Evolutionary conservation across 2,113 vertebrate genomes (phyloP).

Genomic region (Oncorhynchus clarkii): DNA sequence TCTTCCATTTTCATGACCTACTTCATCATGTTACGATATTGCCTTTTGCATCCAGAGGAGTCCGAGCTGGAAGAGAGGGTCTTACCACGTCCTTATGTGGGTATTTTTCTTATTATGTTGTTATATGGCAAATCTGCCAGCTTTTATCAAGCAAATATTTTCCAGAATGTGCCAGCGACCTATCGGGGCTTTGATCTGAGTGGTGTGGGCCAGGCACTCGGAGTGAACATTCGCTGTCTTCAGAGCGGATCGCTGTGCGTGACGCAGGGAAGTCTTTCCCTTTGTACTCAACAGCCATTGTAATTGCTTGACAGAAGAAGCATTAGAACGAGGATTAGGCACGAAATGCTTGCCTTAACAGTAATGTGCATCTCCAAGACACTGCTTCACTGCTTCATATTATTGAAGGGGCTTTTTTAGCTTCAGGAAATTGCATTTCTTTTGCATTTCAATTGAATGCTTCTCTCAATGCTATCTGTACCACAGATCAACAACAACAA

Average conservation of each 20-base stretch:
- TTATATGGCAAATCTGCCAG: constrained; percentile 53
- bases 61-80: constrained; percentile 37
- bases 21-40: constrained; percentile 46
- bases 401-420: constrained; percentile 45
- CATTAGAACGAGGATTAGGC: constrained; percentile 60
- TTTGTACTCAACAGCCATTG: constrained; percentile 59
- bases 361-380: constrained; percentile 21
- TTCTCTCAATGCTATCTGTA: not conserved
- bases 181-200: constrained; percentile 65
- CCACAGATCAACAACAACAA: not conserved
- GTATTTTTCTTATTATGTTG: constrained; percentile 51
- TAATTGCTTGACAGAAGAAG: constrained; percentile 68
- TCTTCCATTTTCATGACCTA: constrained; percentile 38
- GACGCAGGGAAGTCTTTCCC: constrained; percentile 54
- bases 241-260: constrained; percentile 46
- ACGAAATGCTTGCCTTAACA: constrained; percentile 39
- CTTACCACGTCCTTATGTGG: constrained; percentile 40
- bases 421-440: constrained; percentile 62
- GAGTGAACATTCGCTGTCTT: constrained; percentile 26
- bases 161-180: constrained; percentile 54
- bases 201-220: constrained; percentile 39
- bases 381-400: constrained; percentile 51
- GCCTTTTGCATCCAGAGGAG: constrained; percentile 36
- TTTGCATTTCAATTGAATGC: not conserved
- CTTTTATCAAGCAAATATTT: constrained; percentile 61